Evolutionary conservation across 2,113 vertebrate species (phyloP), one percentile per base, ranked within the genome.

Genomic region (Ctenomys sociabilis): DNA sequence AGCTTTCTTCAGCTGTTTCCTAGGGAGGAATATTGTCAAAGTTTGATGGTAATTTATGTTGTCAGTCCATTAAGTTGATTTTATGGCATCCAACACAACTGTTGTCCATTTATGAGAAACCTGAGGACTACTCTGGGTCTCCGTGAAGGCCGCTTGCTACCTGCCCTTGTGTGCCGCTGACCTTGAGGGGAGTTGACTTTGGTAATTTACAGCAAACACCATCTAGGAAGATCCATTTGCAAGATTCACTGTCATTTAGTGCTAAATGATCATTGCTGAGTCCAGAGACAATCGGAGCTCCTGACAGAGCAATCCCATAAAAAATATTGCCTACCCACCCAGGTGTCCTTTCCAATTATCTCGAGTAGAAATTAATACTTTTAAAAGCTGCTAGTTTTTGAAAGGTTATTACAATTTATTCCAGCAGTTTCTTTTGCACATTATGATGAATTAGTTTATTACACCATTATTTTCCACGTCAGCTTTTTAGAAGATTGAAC

Each of bases 351-450:
- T 99, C 98, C 99, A 99, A 99, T 99, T 99, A 99, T 99, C 98
- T 98, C 98, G 98, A 99, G 99, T 99, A 98, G 98, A 98, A 99
- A 99, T 99, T 99, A 99, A 99, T 99, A 98, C 98, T 99, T 99
- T 99, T 99, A 99, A 99, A 99, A 99, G 98, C 99, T 99, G 98
- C 98, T 99, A 98, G 98, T 99, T 99, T 99, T 99, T 99, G 98
- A 99, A 98, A 98, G 98, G 98, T 99, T 99, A 99, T 99, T 99
- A 98, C 98, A 99, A 98, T 99, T 98, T 98, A 99, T 99, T 98
- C 98, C 97, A 98, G 96, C 59, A 95, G 98, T 98, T 99, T 99
- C 98, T 98, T 98, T 98, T 98, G 96, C 96, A 96, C 98, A 98
- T 99, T 98, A 98, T 99, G 98, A 99, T 99, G 98, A 98, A 99